Conservation (phyloP, 2,888 invertebrate species). For the Rhagophthalmus giganteus region DNA sequence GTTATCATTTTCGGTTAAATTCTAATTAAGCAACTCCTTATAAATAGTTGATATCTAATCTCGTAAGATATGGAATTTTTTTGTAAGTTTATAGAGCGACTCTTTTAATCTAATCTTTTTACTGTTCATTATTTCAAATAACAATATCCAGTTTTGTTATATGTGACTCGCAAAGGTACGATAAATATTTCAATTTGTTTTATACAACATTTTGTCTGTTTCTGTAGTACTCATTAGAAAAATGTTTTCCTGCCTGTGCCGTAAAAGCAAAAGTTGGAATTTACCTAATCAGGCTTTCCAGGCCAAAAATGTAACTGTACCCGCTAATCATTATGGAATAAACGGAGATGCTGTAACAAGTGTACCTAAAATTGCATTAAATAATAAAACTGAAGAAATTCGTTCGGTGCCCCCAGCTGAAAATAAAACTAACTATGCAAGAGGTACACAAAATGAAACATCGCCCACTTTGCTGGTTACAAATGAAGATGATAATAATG, state of each 20-base stretch:
- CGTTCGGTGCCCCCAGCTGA: too few species aligned
- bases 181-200: neutral
- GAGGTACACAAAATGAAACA: too few species aligned
- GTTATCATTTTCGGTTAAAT: too few species aligned
- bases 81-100: constrained; percentile 1
- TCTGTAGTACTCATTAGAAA: neutral
- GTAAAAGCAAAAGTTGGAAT: constrained; percentile 5
- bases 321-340: neutral
- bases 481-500: too few species aligned
- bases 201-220: neutral
- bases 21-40: too few species aligned
- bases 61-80: constrained; percentile 1
- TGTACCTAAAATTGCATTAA: too few species aligned
- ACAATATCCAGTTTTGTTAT: neutral
- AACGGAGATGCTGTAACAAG: neutral
- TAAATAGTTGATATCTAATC: constrained; percentile 2
- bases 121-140: neutral
- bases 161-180: neutral
- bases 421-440: too few species aligned
- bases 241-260: constrained; percentile 12
- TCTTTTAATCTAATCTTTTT: constrained; percentile 5
- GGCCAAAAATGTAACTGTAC: neutral
- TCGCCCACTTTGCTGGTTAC: too few species aligned
- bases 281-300: neutral
- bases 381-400: too few species aligned